Evolutionary conservation across 2,888 invertebrate genomes (phyloP), one percentile per base, ranked within the genome.

Genomic region (Callinectes sapidus): DNA sequence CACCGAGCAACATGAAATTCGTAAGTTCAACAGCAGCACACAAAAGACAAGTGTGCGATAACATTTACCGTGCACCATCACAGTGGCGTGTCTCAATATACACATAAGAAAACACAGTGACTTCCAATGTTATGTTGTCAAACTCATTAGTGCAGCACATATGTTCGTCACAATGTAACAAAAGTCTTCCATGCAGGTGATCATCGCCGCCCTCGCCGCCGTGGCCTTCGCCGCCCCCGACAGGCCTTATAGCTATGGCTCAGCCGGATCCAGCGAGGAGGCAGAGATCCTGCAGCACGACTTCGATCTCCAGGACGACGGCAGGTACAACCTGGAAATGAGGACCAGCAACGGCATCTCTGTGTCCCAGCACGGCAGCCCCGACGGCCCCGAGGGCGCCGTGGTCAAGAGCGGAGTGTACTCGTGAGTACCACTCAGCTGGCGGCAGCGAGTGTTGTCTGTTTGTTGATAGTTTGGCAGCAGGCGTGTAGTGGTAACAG

Each of bases 261-360:
- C 18, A 2, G n/a, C 28, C 6, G 81, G 35, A 23, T 81, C 81
- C 81, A 23, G n/a, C 14, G 92, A 92, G 66, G 89, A 81, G 23
- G 71, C 86, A 16, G 55, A 85, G 85, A 92, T 92, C 87, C 28
- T 92, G 16, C 81, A 86, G 48, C 35, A 92, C 85, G 89, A 89
- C 8, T 39, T 28, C 35, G 89, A 85, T n/a, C 35, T 28, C n/a
- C 89, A 87, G 28, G 89, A 92, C 48, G 32, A 89, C 89, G 92
- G 92, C n/a, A 71, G 89, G 77, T 92, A 92, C 92, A 92, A 85
- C 85, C 55, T 93, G 35, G 90, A 91, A 10, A 28, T 92, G 16
- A 91, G 90, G 77, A 93, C 93, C 48, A 90, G 35, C 87, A 92
- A 93, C 81, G 93, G 93, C 32, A 92, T 93, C 91, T 35, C 18